Percentiles rank a stretch among this genome's conserved stretches.
Conservation (phyloP, 2,113 vertebrate species). For the Rhadina sibilatrix region DNA sequence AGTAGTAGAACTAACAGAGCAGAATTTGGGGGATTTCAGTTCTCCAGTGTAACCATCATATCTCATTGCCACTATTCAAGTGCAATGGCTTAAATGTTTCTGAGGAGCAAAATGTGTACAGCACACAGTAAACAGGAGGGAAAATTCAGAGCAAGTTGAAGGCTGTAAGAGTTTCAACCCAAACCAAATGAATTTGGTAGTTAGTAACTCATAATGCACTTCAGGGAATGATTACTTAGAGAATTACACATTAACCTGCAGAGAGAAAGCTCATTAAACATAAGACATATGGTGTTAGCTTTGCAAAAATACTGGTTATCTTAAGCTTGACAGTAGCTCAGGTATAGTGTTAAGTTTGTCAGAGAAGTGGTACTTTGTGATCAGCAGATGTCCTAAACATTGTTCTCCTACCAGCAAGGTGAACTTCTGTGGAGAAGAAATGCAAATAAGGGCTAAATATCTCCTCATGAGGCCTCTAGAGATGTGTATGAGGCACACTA, state of each 20-base stretch:
- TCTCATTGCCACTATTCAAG: background rate
- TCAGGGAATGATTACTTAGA: background rate
- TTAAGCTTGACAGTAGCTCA: background rate
- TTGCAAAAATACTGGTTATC: background rate
- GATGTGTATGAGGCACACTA: background rate
- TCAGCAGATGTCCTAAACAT: background rate
- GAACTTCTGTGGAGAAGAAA: background rate
- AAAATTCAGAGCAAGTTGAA: background rate
- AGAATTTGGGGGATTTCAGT: background rate
- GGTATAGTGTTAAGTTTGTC: background rate
- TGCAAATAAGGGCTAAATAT: background rate
- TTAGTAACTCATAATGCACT: conserved; percentile 33
- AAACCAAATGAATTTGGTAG: background rate
- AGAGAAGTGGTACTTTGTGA: background rate
- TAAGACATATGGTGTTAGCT: background rate
- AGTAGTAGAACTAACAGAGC: background rate
- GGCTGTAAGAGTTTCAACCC: background rate
- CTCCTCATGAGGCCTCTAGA: background rate
- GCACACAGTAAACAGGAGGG: background rate
- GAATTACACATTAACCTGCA: background rate
- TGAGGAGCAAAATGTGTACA: background rate
- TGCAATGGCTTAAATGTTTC: background rate
- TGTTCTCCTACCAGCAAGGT: background rate
- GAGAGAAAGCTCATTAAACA: background rate
- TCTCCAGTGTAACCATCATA: background rate